Conservation (phyloP, 2,113 vertebrate genomes). For the Gulo gulo region DNA sequence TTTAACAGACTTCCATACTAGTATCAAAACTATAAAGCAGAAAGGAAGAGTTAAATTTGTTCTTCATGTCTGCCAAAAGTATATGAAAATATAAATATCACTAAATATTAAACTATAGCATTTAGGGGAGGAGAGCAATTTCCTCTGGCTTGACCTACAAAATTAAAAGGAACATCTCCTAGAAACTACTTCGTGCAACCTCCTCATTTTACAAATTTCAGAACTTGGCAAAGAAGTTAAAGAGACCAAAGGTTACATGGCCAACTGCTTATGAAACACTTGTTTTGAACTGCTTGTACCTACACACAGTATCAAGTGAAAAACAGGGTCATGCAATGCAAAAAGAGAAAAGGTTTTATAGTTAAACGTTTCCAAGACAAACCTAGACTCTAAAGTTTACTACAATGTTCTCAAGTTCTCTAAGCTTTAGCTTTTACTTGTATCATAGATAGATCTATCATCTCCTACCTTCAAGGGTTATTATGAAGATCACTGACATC, state of each 20-base stretch:
- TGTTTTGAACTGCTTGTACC: not conserved
- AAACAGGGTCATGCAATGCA: not conserved
- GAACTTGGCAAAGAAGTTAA: constrained; percentile 11
- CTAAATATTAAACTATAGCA: not conserved
- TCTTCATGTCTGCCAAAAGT: not conserved
- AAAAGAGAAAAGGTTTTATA: not conserved
- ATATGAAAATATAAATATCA: not conserved
- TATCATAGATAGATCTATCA: not conserved
- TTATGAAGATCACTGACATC: not conserved
- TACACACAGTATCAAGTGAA: not conserved
- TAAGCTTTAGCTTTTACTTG: not conserved
- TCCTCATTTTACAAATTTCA: not conserved
- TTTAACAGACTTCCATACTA: constrained; percentile 13
- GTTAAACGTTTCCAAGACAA: not conserved
- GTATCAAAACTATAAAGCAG: not conserved
- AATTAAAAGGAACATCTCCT: constrained; percentile 34
- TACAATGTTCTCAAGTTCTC: not conserved
- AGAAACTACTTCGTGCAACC: not conserved
- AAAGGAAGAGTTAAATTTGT: constrained; percentile 35
- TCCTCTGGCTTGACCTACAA: constrained; percentile 1
- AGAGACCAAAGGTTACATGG: not conserved
- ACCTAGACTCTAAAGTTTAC: not conserved
- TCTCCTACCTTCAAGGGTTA: not conserved
- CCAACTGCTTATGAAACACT: not conserved
- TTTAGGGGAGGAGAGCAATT: not conserved